phyloP scores from a whole-genome alignment of 2,888 invertebrate species.

The Habrosyne pyritoides region DNA sequence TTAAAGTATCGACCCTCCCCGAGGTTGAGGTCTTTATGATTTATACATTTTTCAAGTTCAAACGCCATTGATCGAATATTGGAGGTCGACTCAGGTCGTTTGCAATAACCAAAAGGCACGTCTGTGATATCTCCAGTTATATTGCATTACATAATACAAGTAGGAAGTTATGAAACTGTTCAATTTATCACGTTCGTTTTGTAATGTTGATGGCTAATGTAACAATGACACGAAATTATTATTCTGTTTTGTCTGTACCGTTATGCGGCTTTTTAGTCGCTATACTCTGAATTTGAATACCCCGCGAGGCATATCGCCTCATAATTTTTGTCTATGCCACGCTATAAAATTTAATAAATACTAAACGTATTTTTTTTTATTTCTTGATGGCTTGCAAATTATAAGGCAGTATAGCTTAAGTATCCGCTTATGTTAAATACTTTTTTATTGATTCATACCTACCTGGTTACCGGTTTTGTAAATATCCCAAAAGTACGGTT shows the following conservation, averaged over 20 bases:
- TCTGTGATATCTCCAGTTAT: constrained; percentile 13
- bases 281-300: too few species aligned
- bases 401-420: too few species aligned
- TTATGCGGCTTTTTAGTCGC: too few species aligned
- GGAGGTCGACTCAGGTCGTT: constrained; percentile 39
- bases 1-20: constrained; percentile 17
- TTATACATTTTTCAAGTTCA: constrained; percentile 39
- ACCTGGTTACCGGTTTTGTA: too few species aligned
- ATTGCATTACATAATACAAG: constrained; percentile 9
- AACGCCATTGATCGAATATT: constrained; percentile 28
- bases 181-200: constrained; percentile 19
- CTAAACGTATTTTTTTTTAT: too few species aligned
- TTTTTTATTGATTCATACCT: too few species aligned
- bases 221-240: constrained; percentile 26
- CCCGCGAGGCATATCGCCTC: too few species aligned
- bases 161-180: constrained; percentile 29
- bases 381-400: too few species aligned
- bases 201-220: constrained; percentile 30
- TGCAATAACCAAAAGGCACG: constrained; percentile 17
- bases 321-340: too few species aligned
- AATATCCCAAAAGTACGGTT: too few species aligned
- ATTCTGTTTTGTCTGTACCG: background rate
- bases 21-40: constrained; percentile 28
- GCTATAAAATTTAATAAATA: too few species aligned
- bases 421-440: too few species aligned